A percentile compares a stretch with the other conserved stretches of the same genome.
Evolutionary conservation across 2,113 vertebrate species (phyloP).

Genomic region (Fregetta grallaria): DNA sequence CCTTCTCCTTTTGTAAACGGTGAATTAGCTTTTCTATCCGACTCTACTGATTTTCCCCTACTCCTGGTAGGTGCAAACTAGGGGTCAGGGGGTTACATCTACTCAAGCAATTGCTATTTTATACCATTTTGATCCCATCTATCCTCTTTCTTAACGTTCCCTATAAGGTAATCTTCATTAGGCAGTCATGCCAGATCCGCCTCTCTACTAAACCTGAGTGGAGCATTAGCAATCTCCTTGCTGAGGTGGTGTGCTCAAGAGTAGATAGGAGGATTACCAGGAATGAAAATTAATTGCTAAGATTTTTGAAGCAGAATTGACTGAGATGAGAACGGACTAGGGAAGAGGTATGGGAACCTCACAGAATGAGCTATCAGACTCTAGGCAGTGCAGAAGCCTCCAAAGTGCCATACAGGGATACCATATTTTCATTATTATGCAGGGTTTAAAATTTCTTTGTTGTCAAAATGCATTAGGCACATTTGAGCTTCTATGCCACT

Average conservation of each 20-base stretch:
- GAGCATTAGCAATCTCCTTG: neutral
- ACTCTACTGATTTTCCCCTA: no score
- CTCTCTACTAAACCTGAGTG: neutral
- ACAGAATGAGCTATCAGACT: neutral
- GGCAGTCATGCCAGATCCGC: neutral
- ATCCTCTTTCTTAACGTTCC: neutral
- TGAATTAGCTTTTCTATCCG: neutral
- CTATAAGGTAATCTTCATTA: neutral
- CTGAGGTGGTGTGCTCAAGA: neutral
- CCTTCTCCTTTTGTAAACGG: neutral
- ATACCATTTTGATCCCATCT: neutral
- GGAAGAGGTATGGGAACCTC: neutral
- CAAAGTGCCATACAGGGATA: neutral
- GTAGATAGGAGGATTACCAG: neutral
- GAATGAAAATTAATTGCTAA: neutral
- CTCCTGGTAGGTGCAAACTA: neutral
- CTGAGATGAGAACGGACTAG: neutral
- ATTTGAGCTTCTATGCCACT: neutral
- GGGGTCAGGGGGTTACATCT: accelerated
- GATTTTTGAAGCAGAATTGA: neutral
- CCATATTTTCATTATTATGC: neutral
- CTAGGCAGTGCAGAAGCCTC: neutral
- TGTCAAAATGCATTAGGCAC: neutral
- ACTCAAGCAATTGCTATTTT: neutral
- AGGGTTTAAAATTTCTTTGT: neutral